Evolutionary conservation across 2,888 invertebrate genomes (phyloP).

Genomic region (Suillia variegata): DNA sequence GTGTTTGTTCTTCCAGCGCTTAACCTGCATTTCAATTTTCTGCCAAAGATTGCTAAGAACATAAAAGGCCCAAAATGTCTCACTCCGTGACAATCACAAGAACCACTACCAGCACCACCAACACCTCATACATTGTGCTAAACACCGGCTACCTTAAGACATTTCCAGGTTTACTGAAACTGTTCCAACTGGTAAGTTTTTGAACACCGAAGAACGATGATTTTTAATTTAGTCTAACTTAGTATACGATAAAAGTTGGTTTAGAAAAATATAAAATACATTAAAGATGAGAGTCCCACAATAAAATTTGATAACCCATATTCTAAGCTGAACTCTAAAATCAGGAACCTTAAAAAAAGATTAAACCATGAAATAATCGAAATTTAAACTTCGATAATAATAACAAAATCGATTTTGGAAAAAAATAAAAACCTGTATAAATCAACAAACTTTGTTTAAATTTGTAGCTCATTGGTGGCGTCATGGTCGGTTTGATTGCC

Average conservation of each 20-base stretch:
- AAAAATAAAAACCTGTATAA: no score
- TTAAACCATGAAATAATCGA: no score
- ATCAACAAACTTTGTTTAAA: no score
- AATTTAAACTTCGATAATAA: no score
- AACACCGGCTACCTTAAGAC: slow-evolving; percentile 83
- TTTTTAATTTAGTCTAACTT: no score
- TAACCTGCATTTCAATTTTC: slow-evolving; percentile 5
- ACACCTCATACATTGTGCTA: slow-evolving; percentile 76
- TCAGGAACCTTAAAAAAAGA: no score
- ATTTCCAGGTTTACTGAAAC: slow-evolving; percentile 78
- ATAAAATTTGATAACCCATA: no score
- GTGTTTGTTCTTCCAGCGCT: slow-evolving; percentile 24
- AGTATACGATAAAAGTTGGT: no score
- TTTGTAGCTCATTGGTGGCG: slow-evolving; percentile 75
- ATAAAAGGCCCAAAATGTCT: slow-evolving; percentile 70
- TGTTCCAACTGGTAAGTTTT: slow-evolving; percentile 75
- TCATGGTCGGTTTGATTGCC: slow-evolving; percentile 73
- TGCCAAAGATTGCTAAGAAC: slow-evolving; percentile 20
- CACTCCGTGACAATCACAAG: slow-evolving; percentile 86
- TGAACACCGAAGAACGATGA: not conserved
- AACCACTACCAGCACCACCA: slow-evolving; percentile 80
- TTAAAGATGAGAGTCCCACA: no score
- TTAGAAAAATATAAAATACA: no score
- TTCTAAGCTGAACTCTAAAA: no score
- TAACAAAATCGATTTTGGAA: no score